Evolutionary conservation across 92 coral and sea anemone species (phyloP).

Genomic region (Paramuricea clavata): DNA sequence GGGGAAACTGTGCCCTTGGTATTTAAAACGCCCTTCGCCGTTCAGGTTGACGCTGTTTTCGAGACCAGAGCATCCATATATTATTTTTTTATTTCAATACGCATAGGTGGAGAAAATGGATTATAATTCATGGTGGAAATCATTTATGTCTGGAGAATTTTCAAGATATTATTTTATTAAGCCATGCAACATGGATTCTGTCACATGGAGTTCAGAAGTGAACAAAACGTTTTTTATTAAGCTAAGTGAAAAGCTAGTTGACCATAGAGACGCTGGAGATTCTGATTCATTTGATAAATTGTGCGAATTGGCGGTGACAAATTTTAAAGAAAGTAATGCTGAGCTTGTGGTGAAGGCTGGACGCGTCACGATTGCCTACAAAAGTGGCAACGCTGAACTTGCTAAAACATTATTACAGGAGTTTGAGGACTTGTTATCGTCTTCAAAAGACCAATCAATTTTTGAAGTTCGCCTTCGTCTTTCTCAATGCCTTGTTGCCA

Average conservation of each 20-base stretch:
- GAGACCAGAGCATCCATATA: no score
- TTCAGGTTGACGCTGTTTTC: no score
- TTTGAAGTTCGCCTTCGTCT: constrained; percentile 41
- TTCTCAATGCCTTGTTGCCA: constrained; percentile 38
- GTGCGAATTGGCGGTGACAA: neutral
- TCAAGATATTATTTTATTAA: neutral
- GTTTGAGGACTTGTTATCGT: constrained; percentile 10
- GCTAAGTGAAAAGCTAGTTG: constrained; percentile 46
- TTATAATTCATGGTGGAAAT: constrained; percentile 39
- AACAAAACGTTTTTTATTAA: constrained; percentile 15
- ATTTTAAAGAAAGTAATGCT: constrained; percentile 30
- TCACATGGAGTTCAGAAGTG: constrained; percentile 48
- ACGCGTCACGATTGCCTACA: constrained; percentile 20
- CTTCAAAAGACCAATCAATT: constrained; percentile 38
- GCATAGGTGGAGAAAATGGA: constrained; percentile 32
- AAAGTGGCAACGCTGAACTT: constrained; percentile 8
- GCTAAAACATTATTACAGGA: constrained; percentile 20
- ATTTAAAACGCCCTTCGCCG: no score
- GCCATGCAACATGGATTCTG: neutral
- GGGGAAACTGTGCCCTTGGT: no score
- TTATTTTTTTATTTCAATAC: neutral
- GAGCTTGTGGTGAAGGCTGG: constrained; percentile 19
- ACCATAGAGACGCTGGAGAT: constrained; percentile 43
- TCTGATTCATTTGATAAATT: constrained; percentile 1
- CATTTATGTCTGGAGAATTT: neutral